Evolutionary conservation across 1,140 invertebrate genomes (phyloP).

Genomic region (Trialeurodes vaporariorum): DNA sequence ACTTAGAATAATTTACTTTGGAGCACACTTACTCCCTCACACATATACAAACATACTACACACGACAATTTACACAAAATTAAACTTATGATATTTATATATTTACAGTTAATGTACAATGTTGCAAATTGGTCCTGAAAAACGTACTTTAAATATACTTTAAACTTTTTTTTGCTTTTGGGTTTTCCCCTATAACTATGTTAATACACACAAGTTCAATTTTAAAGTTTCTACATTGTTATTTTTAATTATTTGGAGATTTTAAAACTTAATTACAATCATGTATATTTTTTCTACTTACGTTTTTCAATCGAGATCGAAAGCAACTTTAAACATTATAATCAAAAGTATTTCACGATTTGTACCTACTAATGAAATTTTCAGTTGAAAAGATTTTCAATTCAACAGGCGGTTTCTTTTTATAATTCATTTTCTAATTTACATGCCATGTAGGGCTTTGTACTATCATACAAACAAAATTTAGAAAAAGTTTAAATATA

Average conservation of each 20-base stretch:
- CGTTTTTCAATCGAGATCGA: not conserved
- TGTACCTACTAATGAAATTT: not conserved
- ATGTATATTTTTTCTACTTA: not conserved
- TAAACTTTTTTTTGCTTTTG: too few relatives aligned
- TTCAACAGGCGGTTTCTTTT: not conserved
- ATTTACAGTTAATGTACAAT: not conserved
- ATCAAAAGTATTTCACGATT: not conserved
- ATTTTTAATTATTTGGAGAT: not conserved
- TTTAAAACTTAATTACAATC: not conserved
- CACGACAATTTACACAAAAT: not conserved
- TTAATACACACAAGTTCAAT: too few relatives aligned
- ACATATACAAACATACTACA: not conserved
- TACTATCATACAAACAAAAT: not conserved
- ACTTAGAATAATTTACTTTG: not conserved
- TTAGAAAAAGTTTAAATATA: not conserved
- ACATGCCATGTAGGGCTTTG: not conserved
- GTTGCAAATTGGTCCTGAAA: not conserved
- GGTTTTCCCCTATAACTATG: too few relatives aligned
- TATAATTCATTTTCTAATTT: not conserved
- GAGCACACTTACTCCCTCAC: not conserved
- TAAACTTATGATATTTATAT: not conserved
- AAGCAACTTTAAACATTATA: not conserved
- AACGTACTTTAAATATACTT: not conserved
- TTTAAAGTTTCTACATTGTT: not conserved
- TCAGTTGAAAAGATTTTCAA: not conserved